Evolutionary conservation across 2,888 invertebrate genomes (phyloP), one percentile per base, ranked within the genome.

Genomic region (Eumerus sabulonum): DNA sequence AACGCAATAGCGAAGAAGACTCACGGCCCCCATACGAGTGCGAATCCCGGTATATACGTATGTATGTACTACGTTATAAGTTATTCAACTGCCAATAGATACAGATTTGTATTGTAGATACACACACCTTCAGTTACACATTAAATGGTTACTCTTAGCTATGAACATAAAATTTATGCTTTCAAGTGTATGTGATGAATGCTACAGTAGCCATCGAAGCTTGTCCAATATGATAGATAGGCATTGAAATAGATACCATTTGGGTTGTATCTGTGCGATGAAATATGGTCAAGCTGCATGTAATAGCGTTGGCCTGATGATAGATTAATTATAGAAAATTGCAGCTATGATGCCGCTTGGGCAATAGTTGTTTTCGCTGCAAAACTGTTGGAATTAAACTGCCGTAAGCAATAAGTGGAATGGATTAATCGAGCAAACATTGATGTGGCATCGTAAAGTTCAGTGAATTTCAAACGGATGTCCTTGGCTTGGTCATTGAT

Each of bases 141-240:
- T 53, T 59, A 27, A 16, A 44, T 59, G 50, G 27, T 7, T 27
- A n/a, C n/a, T n/a, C n/a, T n/a, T n/a, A n/a, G n/a, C n/a, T n/a
- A n/a, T n/a, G n/a, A n/a, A n/a, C n/a, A n/a, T n/a, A n/a, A n/a
- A n/a, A n/a, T n/a, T n/a, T n/a, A 27, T 27, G 27, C 27, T 27
- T 7, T 27, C 27, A 27, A 27, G 27, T 27, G 27, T 2, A 27
- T 27, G 27, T 27, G 27, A 27, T 27, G 2, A 27, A 27, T 27
- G 27, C 27, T 27, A 42, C 63, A 63, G 63, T 18, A 73, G 68
- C 59, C 53, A 73, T 63, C 62, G 67, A 64, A 67, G 63, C 27
- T 14, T 45, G 63, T 72, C 47, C n/a, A 63, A 56, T 63, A 48
- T 73, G 77, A 68, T 79, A 54, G 67, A 79, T 79, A 54, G 48